A percentile compares a stretch with the other conserved stretches of the same genome.
These are phyloP conservation scores for Baccha elongata DNA, from an alignment of 2,888 invertebrate species.

Conservation along the genomic window DNA sequence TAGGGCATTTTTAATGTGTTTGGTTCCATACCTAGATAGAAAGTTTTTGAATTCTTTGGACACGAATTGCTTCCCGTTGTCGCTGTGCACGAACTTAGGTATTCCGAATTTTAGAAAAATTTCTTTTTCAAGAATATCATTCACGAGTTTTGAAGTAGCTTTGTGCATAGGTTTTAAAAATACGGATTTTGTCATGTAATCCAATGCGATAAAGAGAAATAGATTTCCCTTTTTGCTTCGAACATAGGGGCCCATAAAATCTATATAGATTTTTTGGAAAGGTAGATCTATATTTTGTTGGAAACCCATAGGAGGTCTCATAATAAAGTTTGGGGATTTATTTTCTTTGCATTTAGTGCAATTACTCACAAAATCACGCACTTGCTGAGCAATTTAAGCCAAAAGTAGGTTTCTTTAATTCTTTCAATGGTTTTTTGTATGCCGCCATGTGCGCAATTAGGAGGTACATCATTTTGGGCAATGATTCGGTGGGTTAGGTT, in stretches of 20 bases:
- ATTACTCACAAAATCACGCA: too few species aligned
- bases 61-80: too few species aligned
- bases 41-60: background rate
- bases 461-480: background rate
- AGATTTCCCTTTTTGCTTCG: too few species aligned
- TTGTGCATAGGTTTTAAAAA: background rate
- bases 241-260: too few species aligned
- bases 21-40: background rate
- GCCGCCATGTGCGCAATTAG: background rate
- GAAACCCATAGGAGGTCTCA: background rate
- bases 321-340: background rate
- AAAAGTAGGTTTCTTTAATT: too few species aligned
- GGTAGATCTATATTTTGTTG: background rate
- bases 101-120: background rate
- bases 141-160: background rate
- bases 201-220: background rate
- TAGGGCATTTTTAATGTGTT: too few species aligned
- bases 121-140: background rate
- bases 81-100: too few species aligned
- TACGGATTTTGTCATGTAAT: background rate
- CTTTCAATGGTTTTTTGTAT: too few species aligned
- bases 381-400: too few species aligned
- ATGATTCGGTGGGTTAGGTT: background rate
- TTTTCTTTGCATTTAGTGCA: too few species aligned
- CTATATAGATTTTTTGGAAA: background rate